Evolutionary conservation across 2,113 vertebrate genomes (phyloP), one percentile per base, ranked within the genome.

Genomic region (Thymallus thymallus): DNA sequence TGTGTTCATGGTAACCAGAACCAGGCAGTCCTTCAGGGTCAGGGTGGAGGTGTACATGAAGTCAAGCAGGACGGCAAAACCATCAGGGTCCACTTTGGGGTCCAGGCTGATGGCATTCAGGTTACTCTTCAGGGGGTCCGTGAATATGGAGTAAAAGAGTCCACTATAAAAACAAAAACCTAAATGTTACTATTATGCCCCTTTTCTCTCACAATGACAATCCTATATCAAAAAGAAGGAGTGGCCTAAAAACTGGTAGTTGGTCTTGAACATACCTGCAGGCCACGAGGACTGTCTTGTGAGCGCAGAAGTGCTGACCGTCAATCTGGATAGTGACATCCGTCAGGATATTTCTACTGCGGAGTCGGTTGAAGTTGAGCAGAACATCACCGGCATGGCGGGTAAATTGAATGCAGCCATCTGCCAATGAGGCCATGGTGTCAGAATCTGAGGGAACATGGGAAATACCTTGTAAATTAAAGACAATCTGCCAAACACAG

Each of bases 41-140:
- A 99, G 93, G 63, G 95, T 95, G 48, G 98, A 99, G 0, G 96
- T 98, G 91, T 99, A 99, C 98, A 99, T 99, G 87, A 99, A 99
- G 82, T 98, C 98, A 82, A 99, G 86, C 55, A 99, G 94, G 80
- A 96, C 94, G 72, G 95, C 94, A 75, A 99, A 98, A 9, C 96
- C 95, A 83, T 96, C 95, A 0, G 96, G 92, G 75, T 97, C 97
- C 80, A 97, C 95, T 80, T 97, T 96, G 0, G 96, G 92, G 75
- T 98, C 96, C 79, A 99, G 85, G 69, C 92, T 97, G 79, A 99
- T 95, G 81, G 95, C 90, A 71, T 87, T 92, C 29, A 96, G 93
- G 89, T 95, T 95, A 76, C 93, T 93, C 80, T 98, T 98, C 77
- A 95, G 88, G 48, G 95, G 94, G 82, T 98, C 93, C 73, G 96